phyloP scores from a whole-genome alignment of 2,797 vertebrate species.

The Jordanella pulchra region DNA sequence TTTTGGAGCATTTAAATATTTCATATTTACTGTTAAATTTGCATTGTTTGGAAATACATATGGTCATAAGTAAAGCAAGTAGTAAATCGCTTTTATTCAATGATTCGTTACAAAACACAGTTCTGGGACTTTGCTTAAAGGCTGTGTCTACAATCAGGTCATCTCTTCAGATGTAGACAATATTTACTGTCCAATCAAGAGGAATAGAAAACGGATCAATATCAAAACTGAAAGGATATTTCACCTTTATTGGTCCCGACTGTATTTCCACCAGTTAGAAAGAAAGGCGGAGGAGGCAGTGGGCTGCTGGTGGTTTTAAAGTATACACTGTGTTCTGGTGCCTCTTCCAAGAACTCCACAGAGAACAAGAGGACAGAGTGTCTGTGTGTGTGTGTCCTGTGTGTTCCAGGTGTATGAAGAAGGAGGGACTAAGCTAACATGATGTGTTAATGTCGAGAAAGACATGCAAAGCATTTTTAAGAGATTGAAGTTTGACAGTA shows the following conservation, averaged over 20 bases:
- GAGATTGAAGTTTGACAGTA: neutral
- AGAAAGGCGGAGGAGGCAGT: conserved; percentile 11
- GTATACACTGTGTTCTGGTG: conserved; percentile 45
- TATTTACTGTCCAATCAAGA: neutral
- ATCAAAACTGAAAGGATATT: neutral
- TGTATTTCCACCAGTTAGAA: conserved; percentile 18
- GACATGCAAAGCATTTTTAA: conserved; percentile 36
- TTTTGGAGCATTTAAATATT: neutral
- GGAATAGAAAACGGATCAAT: neutral
- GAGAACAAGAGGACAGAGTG: conserved; percentile 19
- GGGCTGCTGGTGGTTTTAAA: conserved; percentile 28
- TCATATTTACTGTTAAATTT: too few species aligned
- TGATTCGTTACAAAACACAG: neutral
- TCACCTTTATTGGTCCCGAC: neutral
- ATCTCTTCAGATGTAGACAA: too few species aligned
- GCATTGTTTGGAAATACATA: neutral
- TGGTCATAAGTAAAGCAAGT: neutral
- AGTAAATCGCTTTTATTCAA: neutral
- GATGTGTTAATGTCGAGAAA: conserved; percentile 42
- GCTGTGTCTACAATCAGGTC: neutral
- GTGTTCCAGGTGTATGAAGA: conserved; percentile 19
- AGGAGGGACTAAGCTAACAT: conserved; percentile 33
- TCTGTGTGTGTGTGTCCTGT: conserved; percentile 5
- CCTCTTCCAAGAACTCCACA: conserved; percentile 64
- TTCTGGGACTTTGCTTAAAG: neutral